These are phyloP conservation scores for Brenthis daphne DNA, from an alignment of 2,888 invertebrate species.

Conservation along the genomic window DNA sequence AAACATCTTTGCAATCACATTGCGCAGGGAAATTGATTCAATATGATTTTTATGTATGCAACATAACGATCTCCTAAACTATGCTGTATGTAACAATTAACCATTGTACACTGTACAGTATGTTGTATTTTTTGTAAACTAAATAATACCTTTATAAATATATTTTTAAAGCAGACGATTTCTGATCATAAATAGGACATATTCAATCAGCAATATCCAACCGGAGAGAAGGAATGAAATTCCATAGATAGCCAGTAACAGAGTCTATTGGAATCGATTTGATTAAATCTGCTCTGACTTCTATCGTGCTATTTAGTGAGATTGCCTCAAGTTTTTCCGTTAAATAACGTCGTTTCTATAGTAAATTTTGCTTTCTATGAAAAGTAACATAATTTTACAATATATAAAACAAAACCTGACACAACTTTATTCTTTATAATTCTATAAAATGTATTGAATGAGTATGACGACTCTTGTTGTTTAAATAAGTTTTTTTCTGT, in stretches of 20 bases:
- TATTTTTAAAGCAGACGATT: not conserved
- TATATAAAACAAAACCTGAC: not conserved
- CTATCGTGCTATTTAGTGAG: slow-evolving; percentile 10
- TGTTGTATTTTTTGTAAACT: not conserved
- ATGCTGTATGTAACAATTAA: no score
- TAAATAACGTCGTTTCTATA: not conserved
- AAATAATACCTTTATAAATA: not conserved
- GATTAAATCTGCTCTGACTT: slow-evolving; percentile 13
- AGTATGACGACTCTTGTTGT: no score
- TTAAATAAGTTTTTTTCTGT: no score
- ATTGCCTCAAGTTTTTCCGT: slow-evolving; percentile 3
- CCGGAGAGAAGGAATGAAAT: slow-evolving; percentile 2
- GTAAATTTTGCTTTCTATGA: not conserved
- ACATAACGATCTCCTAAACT: no score
- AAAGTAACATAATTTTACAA: not conserved
- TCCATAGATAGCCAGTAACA: slow-evolving; percentile 4
- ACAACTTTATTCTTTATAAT: no score
- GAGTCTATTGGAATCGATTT: slow-evolving; percentile 14
- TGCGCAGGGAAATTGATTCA: no score
- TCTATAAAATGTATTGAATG: no score
- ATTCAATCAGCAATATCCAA: slow-evolving; percentile 10
- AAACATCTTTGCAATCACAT: no score
- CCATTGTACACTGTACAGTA: not conserved
- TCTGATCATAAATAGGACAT: not conserved
- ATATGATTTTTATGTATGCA: no score